phyloP scores from a whole-genome alignment of 1,140 invertebrate genomes.

The Mylabris phalerata region DNA sequence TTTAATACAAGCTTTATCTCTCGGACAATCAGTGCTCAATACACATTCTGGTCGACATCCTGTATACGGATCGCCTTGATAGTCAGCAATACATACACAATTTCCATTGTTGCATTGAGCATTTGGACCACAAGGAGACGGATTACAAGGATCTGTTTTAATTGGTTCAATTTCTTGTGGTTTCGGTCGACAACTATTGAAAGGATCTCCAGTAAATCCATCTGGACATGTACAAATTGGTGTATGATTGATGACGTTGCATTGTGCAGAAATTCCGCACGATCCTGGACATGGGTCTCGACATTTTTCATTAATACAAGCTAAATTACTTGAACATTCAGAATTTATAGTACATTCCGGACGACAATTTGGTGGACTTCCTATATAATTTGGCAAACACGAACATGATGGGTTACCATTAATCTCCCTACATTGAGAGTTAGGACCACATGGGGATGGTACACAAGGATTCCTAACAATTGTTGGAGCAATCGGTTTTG shows the following conservation, averaged over 20 bases:
- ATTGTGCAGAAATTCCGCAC: conserved; percentile 56
- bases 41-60: conserved; percentile 62
- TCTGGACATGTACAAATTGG: conserved; percentile 50
- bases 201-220: conserved; percentile 58
- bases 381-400: conserved; percentile 58
- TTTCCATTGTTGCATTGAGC: conserved; percentile 52
- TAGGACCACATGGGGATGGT: conserved; percentile 74
- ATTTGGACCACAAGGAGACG: conserved; percentile 42
- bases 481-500: conserved; percentile 46
- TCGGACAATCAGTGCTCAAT: conserved; percentile 60
- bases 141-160: conserved; percentile 9
- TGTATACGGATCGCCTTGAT: conserved; percentile 54
- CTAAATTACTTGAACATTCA: conserved; percentile 54
- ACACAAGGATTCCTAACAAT: conserved; percentile 58
- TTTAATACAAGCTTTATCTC: conserved; percentile 53
- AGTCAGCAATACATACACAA: conserved; percentile 53
- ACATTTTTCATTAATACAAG: conserved; percentile 56
- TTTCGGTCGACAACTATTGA: conserved; percentile 47
- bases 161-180: conserved; percentile 33
- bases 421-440: conserved; percentile 65
- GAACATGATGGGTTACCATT: conserved; percentile 58
- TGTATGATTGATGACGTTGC: conserved; percentile 53
- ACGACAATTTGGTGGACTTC: conserved; percentile 61
- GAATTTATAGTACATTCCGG: conserved; percentile 59
- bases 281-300: conserved; percentile 59